A percentile compares a stretch with the other conserved stretches of the same genome.
These are phyloP conservation scores for Lycopodina hypogea DNA, from an alignment of 37 sponge, comb jelly and placozoan genomes.

Conservation along the genomic window DNA sequence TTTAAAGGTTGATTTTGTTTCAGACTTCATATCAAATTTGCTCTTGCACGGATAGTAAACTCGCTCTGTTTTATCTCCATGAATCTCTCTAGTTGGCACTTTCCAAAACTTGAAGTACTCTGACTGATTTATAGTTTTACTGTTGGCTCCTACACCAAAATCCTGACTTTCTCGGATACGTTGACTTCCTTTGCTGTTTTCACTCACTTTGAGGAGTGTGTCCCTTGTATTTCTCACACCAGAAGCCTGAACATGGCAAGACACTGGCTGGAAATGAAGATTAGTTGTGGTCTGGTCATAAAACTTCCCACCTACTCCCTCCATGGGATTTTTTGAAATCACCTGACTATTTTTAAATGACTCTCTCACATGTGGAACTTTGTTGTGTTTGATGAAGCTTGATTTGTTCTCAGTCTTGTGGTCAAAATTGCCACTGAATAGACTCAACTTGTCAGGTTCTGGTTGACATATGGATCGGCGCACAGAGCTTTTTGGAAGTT, in stretches of 20 bases:
- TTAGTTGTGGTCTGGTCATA: slow-evolving; percentile 4
- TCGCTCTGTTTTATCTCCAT: slow-evolving; percentile 17
- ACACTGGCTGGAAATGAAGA: not conserved
- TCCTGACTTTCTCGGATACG: not conserved
- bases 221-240: not conserved
- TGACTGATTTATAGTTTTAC: not conserved
- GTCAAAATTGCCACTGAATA: slow-evolving; percentile 2
- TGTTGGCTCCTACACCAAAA: not conserved
- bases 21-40: not conserved
- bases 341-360: not conserved
- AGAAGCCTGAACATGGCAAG: not conserved
- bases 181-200: not conserved
- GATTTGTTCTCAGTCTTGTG: not conserved
- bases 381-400: not conserved
- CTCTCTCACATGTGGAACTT: not conserved
- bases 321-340: not conserved
- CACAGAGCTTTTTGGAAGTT: not conserved
- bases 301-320: not conserved
- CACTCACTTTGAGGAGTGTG: not conserved
- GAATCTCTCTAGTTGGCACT: not conserved
- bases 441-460: not conserved
- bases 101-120: slow-evolving; percentile 17
- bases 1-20: not conserved
- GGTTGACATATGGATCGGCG: not conserved
- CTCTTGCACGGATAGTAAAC: slow-evolving; percentile 9